These are phyloP conservation scores for Saccostrea echinata DNA, from an alignment of 1,140 invertebrate species.

Conservation along the genomic window DNA sequence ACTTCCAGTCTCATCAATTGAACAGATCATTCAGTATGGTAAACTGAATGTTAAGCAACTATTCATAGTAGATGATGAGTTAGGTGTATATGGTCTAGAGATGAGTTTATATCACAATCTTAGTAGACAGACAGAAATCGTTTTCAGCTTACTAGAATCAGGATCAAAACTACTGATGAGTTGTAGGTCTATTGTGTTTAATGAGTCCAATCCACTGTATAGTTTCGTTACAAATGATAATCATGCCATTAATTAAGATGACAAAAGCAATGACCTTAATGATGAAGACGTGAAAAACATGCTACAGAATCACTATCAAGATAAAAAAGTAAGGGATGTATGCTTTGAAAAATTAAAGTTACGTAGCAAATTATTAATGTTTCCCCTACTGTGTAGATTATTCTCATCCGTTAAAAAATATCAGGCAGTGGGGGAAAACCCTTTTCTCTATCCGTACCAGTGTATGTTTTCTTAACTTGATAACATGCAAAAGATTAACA, in stretches of 20 bases:
- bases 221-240: neutral
- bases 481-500: neutral
- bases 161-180: neutral
- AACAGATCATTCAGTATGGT: neutral
- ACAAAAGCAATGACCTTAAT: neutral
- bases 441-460: neutral
- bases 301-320: neutral
- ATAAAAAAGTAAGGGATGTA: neutral
- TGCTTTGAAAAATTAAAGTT: neutral
- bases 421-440: neutral
- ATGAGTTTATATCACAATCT: neutral
- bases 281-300: neutral
- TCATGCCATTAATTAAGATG: neutral
- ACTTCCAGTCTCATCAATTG: neutral
- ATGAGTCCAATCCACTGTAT: neutral
- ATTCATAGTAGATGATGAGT: neutral
- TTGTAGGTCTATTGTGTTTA: neutral
- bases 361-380: neutral
- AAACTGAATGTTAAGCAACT: neutral
- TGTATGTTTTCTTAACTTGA: neutral
- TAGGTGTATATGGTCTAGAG: neutral
- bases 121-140: neutral
- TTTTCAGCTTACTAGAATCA: neutral
- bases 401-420: neutral
- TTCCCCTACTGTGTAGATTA: neutral